Evolutionary conservation across 1,140 invertebrate genomes (phyloP), one percentile per base, ranked within the genome.

Genomic region (Pogonomyrmex barbatus): DNA sequence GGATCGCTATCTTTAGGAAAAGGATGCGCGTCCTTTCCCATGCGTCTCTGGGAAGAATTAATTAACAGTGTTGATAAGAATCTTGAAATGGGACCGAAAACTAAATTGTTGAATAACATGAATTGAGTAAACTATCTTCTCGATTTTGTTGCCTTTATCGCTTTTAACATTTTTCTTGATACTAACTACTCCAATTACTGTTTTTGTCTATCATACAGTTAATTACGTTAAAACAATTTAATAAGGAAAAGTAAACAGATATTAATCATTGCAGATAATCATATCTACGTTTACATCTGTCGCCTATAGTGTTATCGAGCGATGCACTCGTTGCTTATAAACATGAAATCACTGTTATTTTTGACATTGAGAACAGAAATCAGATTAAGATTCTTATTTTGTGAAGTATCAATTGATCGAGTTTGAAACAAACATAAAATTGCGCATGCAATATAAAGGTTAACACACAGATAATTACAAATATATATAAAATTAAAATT

Each of bases 51-150:
- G 68, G 30, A 89, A 89, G 87, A 79, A 93, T 91, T 91, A 93
- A 93, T 93, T 92, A 92, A 88, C 92, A 87, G 86, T 60, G 60
- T 45, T 78, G 90, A 92, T 91, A 91, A 88, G 50, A n/a, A 92
- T 88, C 88, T 87, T 82, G 83, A 88, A 88, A 86, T 60, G 77
- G 71, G 67, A 86, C 87, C 67, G 82, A 89, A 89, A 91, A 77
- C 86, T 87, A 81, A 79, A 83, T 78, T 50, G 65, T 63, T 76
- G 85, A 87, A 82, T 82, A 67, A 50, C 33, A 50, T 58, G 17
- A 4, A 14, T 58, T 36, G 50, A 50, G 14, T 42, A 39, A 24
- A 62, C 54, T 73, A 58, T 73, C 45, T 70, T 82, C 42, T 50
- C 79, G 79, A 47, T 73, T 73, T 73, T 39, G 36, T n/a, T 75